Conservation (phyloP, 2,888 invertebrate species). For the Melangyna quadrimaculata region DNA sequence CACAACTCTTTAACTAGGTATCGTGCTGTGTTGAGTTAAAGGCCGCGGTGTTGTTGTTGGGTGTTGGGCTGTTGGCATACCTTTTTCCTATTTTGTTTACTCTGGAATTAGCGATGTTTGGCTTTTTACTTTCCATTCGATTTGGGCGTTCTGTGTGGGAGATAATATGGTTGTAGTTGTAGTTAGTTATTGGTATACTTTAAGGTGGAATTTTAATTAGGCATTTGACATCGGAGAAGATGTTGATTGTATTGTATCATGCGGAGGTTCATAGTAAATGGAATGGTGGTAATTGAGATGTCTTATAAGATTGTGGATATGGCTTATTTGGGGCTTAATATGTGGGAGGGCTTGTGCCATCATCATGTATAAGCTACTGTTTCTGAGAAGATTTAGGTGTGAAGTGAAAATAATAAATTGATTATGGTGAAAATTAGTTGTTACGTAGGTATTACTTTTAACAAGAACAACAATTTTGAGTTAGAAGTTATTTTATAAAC, state of each 20-base stretch:
- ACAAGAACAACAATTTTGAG: neutral
- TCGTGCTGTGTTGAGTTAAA: neutral
- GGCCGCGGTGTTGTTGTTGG: neutral
- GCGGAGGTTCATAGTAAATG: neutral
- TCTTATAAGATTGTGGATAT: neutral
- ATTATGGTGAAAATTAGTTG: neutral
- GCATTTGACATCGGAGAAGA: slow-evolving; percentile 3
- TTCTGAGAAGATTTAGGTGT: neutral
- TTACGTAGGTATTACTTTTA: neutral
- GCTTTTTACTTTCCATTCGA: slow-evolving; percentile 49
- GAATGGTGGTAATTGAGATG: slow-evolving; percentile 18
- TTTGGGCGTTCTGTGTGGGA: neutral
- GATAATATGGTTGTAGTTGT: slow-evolving; percentile 32
- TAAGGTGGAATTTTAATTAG: slow-evolving; percentile 48
- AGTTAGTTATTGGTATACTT: no score
- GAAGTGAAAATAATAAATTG: neutral
- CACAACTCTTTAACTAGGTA: neutral
- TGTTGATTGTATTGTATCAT: neutral
- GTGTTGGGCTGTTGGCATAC: neutral
- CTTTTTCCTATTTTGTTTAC: slow-evolving; percentile 35
- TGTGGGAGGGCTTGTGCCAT: neutral
- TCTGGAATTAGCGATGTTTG: slow-evolving; percentile 64
- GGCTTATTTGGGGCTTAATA: neutral
- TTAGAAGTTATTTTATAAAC: neutral
- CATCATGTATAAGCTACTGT: slow-evolving; percentile 1